phyloP scores from a whole-genome alignment of 2,797 vertebrate species.

The Betta splendens region DNA sequence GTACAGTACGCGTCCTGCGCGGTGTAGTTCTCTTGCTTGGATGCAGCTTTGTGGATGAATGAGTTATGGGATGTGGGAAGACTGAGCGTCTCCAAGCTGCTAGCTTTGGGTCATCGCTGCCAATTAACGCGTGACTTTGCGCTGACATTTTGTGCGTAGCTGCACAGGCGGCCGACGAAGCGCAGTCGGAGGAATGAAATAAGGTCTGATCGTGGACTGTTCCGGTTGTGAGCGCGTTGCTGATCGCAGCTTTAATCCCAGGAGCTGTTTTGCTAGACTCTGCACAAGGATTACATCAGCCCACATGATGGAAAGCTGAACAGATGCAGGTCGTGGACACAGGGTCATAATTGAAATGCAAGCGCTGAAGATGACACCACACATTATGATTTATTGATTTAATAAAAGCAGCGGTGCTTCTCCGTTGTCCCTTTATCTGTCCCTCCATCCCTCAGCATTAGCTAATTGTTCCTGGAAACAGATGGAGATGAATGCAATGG shows the following conservation, averaged over 20 bases:
- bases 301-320: constrained; percentile 27
- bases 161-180: constrained; percentile 14
- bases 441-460: constrained; percentile 45
- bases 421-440: constrained; percentile 32
- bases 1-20: constrained; percentile 32
- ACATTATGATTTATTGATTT: constrained; percentile 33
- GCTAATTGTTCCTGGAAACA: constrained; percentile 49
- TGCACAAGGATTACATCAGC: constrained; percentile 49
- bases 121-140: constrained; percentile 38
- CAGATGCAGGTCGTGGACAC: constrained; percentile 19
- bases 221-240: constrained; percentile 32
- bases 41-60: constrained; percentile 53
- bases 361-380: constrained; percentile 30
- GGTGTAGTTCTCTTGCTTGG: constrained; percentile 49
- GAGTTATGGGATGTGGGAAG: constrained; percentile 53
- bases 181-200: not conserved
- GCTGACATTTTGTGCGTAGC: constrained; percentile 28
- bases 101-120: constrained; percentile 52
- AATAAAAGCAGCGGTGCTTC: constrained; percentile 21
- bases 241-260: constrained; percentile 42
- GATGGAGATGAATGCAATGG: constrained; percentile 35
- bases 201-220: not conserved
- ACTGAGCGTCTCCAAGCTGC: constrained; percentile 47
- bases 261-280: constrained; percentile 32
- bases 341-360: constrained; percentile 54